Evolutionary conservation across 2,888 invertebrate genomes (phyloP).

Genomic region (Exephanes ischioxanthus): DNA sequence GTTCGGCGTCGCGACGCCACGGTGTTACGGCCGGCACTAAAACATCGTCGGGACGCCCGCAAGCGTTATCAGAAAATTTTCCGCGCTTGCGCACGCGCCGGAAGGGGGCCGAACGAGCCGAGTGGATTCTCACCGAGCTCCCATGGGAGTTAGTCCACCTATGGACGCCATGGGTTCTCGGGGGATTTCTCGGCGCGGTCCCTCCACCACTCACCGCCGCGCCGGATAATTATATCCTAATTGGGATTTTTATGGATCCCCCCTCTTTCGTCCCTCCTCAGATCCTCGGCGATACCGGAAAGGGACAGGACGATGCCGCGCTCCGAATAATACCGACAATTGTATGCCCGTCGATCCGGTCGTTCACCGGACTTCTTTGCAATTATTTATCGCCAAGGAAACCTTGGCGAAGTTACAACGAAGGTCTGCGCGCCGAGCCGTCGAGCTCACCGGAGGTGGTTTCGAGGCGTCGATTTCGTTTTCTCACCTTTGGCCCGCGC

Average conservation of each 20-base stretch:
- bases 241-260: constrained; percentile 10
- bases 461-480: constrained; percentile 66
- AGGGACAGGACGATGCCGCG: neutral
- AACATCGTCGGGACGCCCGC: constrained; percentile 73
- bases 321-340: neutral
- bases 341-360: neutral
- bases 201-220: neutral
- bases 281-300: constrained; percentile 14
- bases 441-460: constrained; percentile 20
- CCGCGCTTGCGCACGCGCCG: constrained; percentile 75
- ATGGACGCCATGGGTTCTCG: constrained; percentile 44
- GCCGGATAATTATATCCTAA: constrained; percentile 36
- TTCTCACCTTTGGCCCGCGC: constrained; percentile 64
- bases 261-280: neutral
- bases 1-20: constrained; percentile 75
- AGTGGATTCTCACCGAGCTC: constrained; percentile 13
- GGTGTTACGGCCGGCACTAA: constrained; percentile 80
- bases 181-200: constrained; percentile 6
- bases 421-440: neutral
- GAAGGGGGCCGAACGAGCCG: constrained; percentile 41
- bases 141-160: constrained; percentile 46
- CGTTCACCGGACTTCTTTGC: neutral
- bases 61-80: constrained; percentile 79
- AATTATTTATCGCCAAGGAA: neutral
- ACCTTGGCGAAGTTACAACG: constrained; percentile 14